Percentiles rank a stretch among this genome's conserved stretches.
Conservation (phyloP, 2,113 vertebrate species). For the Tenrec ecaudatus region DNA sequence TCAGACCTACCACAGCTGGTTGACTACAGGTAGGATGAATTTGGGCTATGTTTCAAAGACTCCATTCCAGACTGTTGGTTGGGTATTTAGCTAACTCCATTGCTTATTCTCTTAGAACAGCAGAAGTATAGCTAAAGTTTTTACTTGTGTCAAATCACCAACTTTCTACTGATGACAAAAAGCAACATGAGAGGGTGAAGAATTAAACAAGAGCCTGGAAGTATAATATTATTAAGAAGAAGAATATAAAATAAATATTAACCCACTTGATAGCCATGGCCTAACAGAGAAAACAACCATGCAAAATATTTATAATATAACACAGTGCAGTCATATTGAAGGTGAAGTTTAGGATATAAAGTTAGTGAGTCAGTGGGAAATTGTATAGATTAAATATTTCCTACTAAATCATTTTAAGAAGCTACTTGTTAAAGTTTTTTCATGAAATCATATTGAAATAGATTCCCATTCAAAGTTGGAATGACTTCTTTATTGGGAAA, state of each 20-base stretch:
- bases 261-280: not conserved
- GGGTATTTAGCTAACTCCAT: not conserved
- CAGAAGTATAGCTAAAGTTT: not conserved
- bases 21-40: not conserved
- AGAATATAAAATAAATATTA: not conserved
- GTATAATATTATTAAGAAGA: too few relatives aligned
- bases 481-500: not conserved
- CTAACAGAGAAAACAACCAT: too few relatives aligned
- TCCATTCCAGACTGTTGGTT: fast-evolving
- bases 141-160: not conserved
- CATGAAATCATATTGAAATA: not conserved
- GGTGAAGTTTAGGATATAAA: not conserved
- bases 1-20: fast-evolving
- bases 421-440: not conserved
- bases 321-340: not conserved
- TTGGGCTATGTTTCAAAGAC: not conserved
- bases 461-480: not conserved
- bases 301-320: not conserved
- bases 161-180: not conserved
- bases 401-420: not conserved
- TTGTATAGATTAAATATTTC: not conserved
- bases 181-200: too few relatives aligned
- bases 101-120: not conserved
- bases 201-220: too few relatives aligned
- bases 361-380: not conserved